These are phyloP conservation scores for Hemibagrus wyckioides DNA, from an alignment of 2,113 vertebrate species.

Conservation along the genomic window DNA sequence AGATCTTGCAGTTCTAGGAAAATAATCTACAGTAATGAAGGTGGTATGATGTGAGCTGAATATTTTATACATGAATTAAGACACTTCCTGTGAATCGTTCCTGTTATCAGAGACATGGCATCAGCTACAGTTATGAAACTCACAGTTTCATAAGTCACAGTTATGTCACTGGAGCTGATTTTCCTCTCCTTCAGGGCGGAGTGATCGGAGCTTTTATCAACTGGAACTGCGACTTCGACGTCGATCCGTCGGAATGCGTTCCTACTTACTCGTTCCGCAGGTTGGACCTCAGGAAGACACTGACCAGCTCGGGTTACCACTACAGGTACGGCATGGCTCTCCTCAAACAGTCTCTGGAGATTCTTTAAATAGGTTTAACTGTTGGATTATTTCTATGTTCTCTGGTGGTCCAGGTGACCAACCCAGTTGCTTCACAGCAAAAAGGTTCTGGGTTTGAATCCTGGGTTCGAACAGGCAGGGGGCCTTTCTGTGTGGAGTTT, in stretches of 20 bases:
- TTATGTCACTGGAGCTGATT: background rate
- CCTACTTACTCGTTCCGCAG: slow-evolving; percentile 82
- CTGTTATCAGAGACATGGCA: background rate
- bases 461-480: too few relatives aligned
- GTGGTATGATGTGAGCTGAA: too few relatives aligned
- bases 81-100: background rate
- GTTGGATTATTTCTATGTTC: background rate
- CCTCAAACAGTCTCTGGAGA: background rate
- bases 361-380: background rate
- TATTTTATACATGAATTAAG: too few relatives aligned
- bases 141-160: background rate
- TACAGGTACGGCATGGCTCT: slow-evolving; percentile 73
- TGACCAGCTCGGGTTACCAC: slow-evolving; percentile 74
- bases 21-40: too few relatives aligned
- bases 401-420: too few relatives aligned
- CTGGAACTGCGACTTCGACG: slow-evolving; percentile 82
- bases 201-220: slow-evolving; percentile 84
- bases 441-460: too few relatives aligned
- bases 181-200: slow-evolving; percentile 71
- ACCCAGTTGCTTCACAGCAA: too few relatives aligned
- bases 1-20: too few relatives aligned
- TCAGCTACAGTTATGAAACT: background rate
- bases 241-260: slow-evolving; percentile 74
- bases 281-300: slow-evolving; percentile 76
- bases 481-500: too few relatives aligned